Evolutionary conservation across 2,113 vertebrate species (phyloP), one percentile per base, ranked within the genome.

Genomic region (Limnothrissa miodon): DNA sequence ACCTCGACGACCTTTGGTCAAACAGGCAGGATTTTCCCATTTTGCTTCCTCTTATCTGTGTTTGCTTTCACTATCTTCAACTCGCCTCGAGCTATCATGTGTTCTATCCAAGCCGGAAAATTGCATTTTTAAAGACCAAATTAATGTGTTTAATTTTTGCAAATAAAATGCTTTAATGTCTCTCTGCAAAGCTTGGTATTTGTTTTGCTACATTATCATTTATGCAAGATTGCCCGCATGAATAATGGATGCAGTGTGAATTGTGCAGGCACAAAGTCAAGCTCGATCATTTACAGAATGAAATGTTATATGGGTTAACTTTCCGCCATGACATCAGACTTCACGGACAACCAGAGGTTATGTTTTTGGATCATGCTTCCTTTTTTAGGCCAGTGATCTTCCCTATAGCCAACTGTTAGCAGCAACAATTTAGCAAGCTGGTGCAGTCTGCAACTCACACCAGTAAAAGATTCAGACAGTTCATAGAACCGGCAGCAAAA

Each of bases 221-320:
- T 74, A 74, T 74, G 66, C 66, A 74, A 74, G 66, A 74, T 74
- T 74, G 66, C 66, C 66, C 33, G 66, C 17, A 2, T 74, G 15
- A 74, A 74, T 74, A 74, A 74, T 74, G 13, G 33, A 74, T 74
- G 66, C 36, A 33, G 10, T 36, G 15, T 74, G 66, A 74, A 74
- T 74, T 29, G 66, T 5, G 66, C 33, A 36, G 29, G 66, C 66
- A 74, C 25, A 74, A 74, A 74, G 66, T 74, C 29, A 74, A 5
- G 66, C 66, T 74, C 36, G 66, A 74, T 74, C 66, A 74, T 74
- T 74, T 74, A 74, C 66, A 33, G 66, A 74, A 74, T 74, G 66
- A 39, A 74, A 74, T 74, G 33, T 74, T 74, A 74, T 74, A 74
- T 74, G 66, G 66, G 66, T 36, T 74, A 74, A 74, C 66, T 74